phyloP scores from a whole-genome alignment of 2,888 invertebrate species.

The Eristalinus sepulchralis region DNA sequence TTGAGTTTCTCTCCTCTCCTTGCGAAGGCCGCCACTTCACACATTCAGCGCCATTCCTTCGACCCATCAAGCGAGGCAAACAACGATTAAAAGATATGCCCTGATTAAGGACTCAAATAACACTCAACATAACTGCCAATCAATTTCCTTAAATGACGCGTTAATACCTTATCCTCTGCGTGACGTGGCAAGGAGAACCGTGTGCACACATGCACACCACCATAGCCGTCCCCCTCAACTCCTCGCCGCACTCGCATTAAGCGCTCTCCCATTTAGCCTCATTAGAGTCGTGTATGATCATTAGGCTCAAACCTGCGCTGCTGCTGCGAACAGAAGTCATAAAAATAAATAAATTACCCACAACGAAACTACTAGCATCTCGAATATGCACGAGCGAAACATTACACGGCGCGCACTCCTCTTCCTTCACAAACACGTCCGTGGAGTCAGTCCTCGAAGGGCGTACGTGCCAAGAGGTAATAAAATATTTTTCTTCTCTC shows the following conservation, averaged over 20 bases:
- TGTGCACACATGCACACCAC: neutral
- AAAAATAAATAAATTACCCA: conserved; percentile 12
- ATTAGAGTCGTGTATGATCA: neutral
- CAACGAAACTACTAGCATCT: neutral
- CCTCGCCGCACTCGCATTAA: neutral
- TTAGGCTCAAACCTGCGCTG: neutral
- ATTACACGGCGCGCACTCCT: conserved; percentile 3
- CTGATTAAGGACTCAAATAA: too few relatives aligned
- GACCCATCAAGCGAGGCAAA: neutral
- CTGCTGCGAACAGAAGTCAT: neutral
- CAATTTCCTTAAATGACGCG: neutral
- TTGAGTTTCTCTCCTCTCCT: too few relatives aligned
- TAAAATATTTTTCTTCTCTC: conserved; percentile 44
- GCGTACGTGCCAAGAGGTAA: conserved; percentile 56
- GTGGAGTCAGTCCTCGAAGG: conserved; percentile 6
- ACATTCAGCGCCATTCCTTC: too few relatives aligned
- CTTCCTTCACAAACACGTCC: conserved; percentile 11
- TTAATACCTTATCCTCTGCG: neutral
- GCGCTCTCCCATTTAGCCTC: neutral
- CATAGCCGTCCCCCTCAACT: neutral
- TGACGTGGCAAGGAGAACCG: neutral
- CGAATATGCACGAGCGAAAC: neutral
- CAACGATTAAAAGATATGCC: neutral
- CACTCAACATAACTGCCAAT: neutral
- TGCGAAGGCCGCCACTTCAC: too few relatives aligned